phyloP scores from a whole-genome alignment of 2,888 invertebrate species.

The Gastracanthus pulcherrimus region DNA sequence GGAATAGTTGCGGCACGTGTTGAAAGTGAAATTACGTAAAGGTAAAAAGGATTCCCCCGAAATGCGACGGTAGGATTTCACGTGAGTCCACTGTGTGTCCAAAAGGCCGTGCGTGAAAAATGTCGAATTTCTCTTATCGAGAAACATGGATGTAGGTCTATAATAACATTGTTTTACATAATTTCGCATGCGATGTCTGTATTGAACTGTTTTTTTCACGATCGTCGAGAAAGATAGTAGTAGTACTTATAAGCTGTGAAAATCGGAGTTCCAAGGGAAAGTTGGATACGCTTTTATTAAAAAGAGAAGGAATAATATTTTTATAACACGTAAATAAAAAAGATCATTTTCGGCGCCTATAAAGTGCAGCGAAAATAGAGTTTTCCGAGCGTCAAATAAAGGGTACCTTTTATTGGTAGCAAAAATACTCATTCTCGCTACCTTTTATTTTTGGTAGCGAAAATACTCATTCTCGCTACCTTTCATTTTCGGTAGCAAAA shows the following conservation, averaged over 20 bases:
- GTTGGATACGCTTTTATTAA: slow-evolving; percentile 47
- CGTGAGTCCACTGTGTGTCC: slow-evolving; percentile 8
- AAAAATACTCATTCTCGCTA: too few relatives aligned
- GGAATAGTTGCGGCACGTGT: slow-evolving; percentile 23
- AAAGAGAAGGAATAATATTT: too few relatives aligned
- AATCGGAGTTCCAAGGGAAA: slow-evolving; percentile 42
- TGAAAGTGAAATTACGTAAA: slow-evolving; percentile 35
- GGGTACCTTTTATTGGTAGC: too few relatives aligned
- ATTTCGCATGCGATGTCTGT: not conserved
- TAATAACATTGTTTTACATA: not conserved
- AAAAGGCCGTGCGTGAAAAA: slow-evolving; percentile 17
- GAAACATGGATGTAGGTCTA: not conserved
- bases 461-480: too few relatives aligned
- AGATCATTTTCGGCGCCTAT: too few relatives aligned
- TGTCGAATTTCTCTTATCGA: slow-evolving; percentile 15
- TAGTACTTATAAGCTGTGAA: slow-evolving; percentile 14
- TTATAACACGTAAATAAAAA: too few relatives aligned
- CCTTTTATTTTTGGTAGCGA: too few relatives aligned
- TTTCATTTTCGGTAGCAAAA: too few relatives aligned
- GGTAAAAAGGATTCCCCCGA: not conserved
- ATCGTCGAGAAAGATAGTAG: not conserved
- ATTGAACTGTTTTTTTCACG: not conserved
- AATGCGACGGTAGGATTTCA: not conserved
- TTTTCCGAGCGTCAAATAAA: too few relatives aligned
- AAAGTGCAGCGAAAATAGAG: too few relatives aligned